Evolutionary conservation across 30 jellyfish, hydroid and myxozoan species (phyloP), one percentile per base, ranked within the genome.

Genomic region (Aurelia coerulea): DNA sequence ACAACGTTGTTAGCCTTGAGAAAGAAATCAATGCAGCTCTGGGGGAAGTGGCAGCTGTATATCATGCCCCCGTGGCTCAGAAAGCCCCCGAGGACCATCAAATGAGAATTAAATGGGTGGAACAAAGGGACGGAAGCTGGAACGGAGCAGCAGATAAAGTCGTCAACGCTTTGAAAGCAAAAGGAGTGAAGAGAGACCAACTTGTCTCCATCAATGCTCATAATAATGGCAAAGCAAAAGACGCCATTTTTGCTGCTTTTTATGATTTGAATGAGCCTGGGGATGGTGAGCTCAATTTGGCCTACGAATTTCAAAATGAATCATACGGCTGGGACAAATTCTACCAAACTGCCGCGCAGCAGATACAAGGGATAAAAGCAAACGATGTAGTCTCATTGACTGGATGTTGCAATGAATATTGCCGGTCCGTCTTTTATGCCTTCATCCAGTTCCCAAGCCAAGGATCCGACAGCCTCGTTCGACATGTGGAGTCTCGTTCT

Each of bases 241-340:
- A 76, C 34, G 86, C 86, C 18, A 76, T 76, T 15, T 76, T 76
- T 17, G 41, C 78, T 9, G 86, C 78, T 3, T 76, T 76, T 16
- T 75, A 75, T 33, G 86, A 75, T 18, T 10, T 75, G 54, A 75
- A 75, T 75, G 78, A 53, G 17, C 86, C 86, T 17, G 46, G 78
- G n/a, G 10, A 75, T 10, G 84, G 84, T 0, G 86, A 75, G 8
- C 74, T 75, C 13, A 59, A 75, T 53, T 34, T 75, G 73, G 75
- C 73, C 64, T 75, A 52, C 59, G 86, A 75, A 34, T 52, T n/a
- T 18, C 86, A 75, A 35, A 75, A 75, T 75, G 51, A 12, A 33
- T 17, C 86, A 1, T 75, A 53, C 29, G 46, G 58, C 2, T 75
- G 86, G 86, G 16, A 53, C 5, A 52, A 19, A n/a, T 52, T 75